A percentile compares a stretch with the other conserved stretches of the same genome.
phyloP scores from a whole-genome alignment of 1,140 invertebrate genomes.

The Anastrepha ludens region DNA sequence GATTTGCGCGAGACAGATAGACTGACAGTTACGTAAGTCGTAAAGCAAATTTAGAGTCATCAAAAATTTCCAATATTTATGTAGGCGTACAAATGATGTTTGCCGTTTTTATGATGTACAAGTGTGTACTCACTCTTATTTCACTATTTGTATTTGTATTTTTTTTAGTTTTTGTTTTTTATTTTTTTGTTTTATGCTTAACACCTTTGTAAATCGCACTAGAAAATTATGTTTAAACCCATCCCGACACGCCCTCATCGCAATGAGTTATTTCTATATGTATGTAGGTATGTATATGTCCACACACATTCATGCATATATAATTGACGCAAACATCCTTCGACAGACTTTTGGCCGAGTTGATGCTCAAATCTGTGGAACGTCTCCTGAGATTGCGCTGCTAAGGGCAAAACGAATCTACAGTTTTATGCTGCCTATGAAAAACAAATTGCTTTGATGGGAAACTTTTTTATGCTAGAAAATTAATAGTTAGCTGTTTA shows the following conservation, averaged over 20 bases:
- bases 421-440: no score
- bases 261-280: neutral
- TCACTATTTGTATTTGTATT: neutral
- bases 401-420: no score
- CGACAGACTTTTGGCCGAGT: no score
- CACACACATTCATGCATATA: no score
- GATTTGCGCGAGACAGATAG: neutral
- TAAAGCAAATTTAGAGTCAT: slow-evolving; percentile 15
- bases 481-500: no score
- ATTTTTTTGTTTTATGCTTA: neutral
- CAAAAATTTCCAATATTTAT: slow-evolving; percentile 43
- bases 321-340: no score
- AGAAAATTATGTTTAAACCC: slow-evolving; percentile 6
- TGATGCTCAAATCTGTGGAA: no score
- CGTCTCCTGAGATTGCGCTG: no score
- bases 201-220: slow-evolving; percentile 20
- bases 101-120: neutral
- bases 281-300: no score
- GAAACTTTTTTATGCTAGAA: no score
- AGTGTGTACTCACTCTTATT: neutral
- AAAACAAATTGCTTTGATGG: no score
- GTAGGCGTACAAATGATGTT: neutral
- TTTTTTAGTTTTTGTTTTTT: neutral
- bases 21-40: neutral
- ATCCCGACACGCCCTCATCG: neutral